These are phyloP conservation scores for Aphelinus atriplicis DNA, from an alignment of 1,140 invertebrate genomes.

Conservation along the genomic window DNA sequence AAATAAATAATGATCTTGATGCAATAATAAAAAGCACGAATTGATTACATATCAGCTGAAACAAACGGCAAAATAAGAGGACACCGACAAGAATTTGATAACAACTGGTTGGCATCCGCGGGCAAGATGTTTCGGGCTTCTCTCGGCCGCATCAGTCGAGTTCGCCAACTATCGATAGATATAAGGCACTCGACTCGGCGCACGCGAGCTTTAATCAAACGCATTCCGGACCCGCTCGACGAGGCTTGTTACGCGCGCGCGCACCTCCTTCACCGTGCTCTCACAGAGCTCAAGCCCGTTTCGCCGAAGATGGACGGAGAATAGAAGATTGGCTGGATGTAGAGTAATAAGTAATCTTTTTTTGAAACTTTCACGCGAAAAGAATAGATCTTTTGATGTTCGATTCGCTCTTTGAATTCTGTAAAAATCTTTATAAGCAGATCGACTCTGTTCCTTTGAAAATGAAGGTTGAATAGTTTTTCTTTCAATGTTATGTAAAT, in stretches of 20 bases:
- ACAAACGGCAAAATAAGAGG: constrained; percentile 8
- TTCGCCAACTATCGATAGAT: constrained; percentile 42
- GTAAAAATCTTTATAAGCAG: too few species aligned
- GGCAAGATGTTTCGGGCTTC: constrained; percentile 14
- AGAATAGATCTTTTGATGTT: too few species aligned
- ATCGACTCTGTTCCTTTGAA: too few species aligned
- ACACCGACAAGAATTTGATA: constrained; percentile 24
- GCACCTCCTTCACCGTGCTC: background rate
- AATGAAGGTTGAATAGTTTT: too few species aligned
- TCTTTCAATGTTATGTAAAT: too few species aligned
- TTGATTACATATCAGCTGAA: background rate
- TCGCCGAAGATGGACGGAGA: background rate
- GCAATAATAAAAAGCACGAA: too few species aligned
- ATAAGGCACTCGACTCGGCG: constrained; percentile 40
- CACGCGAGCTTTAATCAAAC: constrained; percentile 43
- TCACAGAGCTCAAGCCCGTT: background rate
- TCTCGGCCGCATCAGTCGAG: constrained; percentile 40
- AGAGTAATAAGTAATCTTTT: too few species aligned
- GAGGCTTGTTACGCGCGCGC: constrained; percentile 20
- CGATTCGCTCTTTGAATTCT: too few species aligned
- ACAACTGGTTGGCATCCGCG: background rate
- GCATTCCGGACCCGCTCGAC: constrained; percentile 30
- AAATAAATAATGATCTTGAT: too few species aligned
- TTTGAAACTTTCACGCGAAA: too few species aligned
- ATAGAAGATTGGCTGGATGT: background rate